Percentiles rank a stretch among this genome's conserved stretches.
Conservation (phyloP, 1,140 invertebrate species). For the Campoletis sonorensis region DNA sequence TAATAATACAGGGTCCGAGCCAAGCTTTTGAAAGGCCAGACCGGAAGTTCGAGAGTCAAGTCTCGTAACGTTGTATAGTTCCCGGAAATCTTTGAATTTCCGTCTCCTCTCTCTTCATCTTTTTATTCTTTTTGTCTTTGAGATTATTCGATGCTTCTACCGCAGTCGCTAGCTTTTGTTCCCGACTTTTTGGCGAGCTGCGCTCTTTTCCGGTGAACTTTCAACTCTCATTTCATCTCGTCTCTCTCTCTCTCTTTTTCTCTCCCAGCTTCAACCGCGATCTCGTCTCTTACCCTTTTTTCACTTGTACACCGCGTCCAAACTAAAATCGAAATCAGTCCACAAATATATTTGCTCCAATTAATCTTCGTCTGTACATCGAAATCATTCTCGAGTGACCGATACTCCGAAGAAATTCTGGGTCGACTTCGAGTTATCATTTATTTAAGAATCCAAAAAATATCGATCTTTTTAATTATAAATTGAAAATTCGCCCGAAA, state of each 20-base stretch:
- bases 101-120: background rate
- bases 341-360: too few species aligned
- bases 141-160: slow-evolving; percentile 2
- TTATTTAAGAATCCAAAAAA: too few species aligned
- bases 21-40: slow-evolving; percentile 5
- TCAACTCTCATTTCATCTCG: background rate
- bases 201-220: slow-evolving; percentile 10
- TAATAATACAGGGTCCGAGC: background rate
- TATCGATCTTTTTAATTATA: too few species aligned
- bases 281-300: background rate
- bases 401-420: too few species aligned
- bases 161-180: background rate
- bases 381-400: too few species aligned
- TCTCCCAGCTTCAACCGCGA: background rate
- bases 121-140: too few species aligned
- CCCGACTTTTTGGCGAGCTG: background rate
- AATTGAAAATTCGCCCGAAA: too few species aligned
- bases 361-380: too few species aligned
- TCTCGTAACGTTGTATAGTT: background rate
- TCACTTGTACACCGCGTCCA: background rate
- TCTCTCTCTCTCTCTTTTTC: background rate
- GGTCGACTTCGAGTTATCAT: too few species aligned
- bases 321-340: too few species aligned
- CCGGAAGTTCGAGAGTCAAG: slow-evolving; percentile 13
- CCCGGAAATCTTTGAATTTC: slow-evolving; percentile 20